Conservation (phyloP, 37 sponge, comb jelly and placozoan genomes). For the Ephydatia muelleri region DNA sequence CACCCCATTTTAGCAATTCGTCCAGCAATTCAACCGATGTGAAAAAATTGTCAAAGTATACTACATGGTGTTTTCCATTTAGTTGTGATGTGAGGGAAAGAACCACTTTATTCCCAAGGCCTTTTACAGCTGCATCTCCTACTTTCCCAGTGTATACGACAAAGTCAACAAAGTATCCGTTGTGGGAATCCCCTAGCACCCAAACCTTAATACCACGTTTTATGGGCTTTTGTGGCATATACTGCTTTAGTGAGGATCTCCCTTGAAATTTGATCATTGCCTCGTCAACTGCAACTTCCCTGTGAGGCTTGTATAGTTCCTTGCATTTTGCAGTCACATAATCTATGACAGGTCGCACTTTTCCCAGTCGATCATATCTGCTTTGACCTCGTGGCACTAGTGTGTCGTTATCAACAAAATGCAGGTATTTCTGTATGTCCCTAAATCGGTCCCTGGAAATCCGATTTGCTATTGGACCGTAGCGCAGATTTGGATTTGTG, state of each 20-base stretch:
- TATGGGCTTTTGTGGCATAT: constrained; percentile 33
- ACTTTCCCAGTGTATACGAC: constrained; percentile 26
- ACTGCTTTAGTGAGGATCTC: constrained; percentile 45
- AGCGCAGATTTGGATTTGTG: too few relatives aligned
- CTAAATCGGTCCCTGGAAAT: too few relatives aligned
- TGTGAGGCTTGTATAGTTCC: constrained; percentile 20
- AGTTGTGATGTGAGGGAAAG: constrained; percentile 3
- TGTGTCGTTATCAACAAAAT: too few relatives aligned
- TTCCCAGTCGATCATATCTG: too few relatives aligned
- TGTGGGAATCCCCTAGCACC: constrained; percentile 38
- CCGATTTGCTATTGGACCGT: too few relatives aligned
- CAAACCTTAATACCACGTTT: constrained; percentile 56
- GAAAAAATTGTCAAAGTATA: constrained; percentile 48
- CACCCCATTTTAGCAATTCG: constrained; percentile 5
- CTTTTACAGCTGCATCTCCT: constrained; percentile 4
- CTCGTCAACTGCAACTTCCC: constrained; percentile 30
- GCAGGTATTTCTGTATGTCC: too few relatives aligned
- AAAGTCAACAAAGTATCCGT: constrained; percentile 25
- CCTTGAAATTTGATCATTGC: constrained; percentile 53
- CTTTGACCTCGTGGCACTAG: too few relatives aligned
- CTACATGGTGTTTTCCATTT: constrained; percentile 4
- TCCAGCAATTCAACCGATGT: constrained; percentile 8
- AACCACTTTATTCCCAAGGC: constrained; percentile 32
- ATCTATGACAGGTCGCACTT: constrained; percentile 16
- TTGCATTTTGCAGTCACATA: background rate